Conservation (phyloP, 2,888 invertebrate genomes). For the Aporophyla nigra region DNA sequence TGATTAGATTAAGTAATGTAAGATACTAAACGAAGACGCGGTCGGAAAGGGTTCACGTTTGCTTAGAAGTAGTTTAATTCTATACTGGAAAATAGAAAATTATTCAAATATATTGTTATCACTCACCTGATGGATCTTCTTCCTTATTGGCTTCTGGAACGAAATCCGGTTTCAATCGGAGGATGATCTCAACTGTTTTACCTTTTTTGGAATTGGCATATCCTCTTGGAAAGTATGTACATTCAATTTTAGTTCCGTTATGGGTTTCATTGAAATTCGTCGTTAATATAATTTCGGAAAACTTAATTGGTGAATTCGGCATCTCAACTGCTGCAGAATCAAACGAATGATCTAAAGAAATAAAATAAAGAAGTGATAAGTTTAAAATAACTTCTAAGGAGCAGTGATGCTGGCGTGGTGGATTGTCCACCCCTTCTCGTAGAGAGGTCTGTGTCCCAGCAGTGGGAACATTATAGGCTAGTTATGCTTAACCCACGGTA, state of each 20-base stretch:
- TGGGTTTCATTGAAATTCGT: background rate
- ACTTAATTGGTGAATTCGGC: background rate
- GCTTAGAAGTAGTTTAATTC: background rate
- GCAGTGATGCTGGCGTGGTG: too few relatives aligned
- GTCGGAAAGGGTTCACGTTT: background rate
- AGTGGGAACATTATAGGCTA: too few relatives aligned
- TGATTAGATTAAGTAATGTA: too few relatives aligned
- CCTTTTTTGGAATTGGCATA: accelerated
- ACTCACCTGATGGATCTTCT: slow-evolving; percentile 13
- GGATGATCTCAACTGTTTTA: background rate
- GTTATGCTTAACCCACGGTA: background rate
- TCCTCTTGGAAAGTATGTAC: background rate
- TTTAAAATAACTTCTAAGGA: background rate
- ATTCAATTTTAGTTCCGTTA: slow-evolving; percentile 2
- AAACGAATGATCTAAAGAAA: background rate
- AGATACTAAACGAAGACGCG: background rate
- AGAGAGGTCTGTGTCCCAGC: too few relatives aligned
- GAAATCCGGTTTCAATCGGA: slow-evolving; percentile 8
- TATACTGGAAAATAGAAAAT: background rate
- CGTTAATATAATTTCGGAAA: background rate
- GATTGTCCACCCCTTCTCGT: too few relatives aligned
- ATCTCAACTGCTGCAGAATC: accelerated
- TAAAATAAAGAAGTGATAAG: background rate
- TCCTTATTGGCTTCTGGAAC: background rate
- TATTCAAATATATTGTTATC: background rate